phyloP scores from a whole-genome alignment of 2,113 vertebrate genomes.

The Calypte anna region DNA sequence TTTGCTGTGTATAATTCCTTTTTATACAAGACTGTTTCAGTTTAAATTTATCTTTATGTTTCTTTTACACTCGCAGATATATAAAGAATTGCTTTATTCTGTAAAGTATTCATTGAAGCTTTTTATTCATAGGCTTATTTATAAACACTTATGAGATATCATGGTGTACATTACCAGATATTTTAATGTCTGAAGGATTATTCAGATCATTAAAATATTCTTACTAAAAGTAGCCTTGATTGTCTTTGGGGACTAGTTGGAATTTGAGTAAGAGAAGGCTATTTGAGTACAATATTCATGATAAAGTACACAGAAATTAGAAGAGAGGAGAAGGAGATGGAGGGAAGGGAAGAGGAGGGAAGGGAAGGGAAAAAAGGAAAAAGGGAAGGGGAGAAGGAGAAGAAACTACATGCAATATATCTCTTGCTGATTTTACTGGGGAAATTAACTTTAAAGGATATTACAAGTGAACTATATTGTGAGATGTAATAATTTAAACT shows the following conservation, averaged over 20 bases:
- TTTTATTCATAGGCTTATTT: neutral
- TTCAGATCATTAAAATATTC: neutral
- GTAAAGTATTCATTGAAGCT: neutral
- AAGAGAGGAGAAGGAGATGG: neutral
- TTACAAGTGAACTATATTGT: no score
- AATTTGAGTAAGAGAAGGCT: neutral
- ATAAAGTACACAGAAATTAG: neutral
- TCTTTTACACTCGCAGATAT: neutral
- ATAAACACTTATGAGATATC: neutral
- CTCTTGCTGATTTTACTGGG: neutral
- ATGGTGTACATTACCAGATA: neutral
- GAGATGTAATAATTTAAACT: no score
- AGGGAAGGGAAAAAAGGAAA: accelerated
- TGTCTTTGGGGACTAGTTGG: neutral
- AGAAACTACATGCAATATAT: neutral
- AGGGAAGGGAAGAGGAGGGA: no score
- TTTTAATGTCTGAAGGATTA: neutral
- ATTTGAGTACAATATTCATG: neutral
- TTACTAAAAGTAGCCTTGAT: neutral
- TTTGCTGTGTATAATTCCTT: accelerated
- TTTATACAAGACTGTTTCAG: neutral
- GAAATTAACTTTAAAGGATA: neutral
- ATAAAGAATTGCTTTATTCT: neutral
- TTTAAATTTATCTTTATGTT: neutral
- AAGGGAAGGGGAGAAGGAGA: no score